Base-by-base conservation (phyloP, 2,113 vertebrate genomes). In the Pollimyrus isidori region DNA sequence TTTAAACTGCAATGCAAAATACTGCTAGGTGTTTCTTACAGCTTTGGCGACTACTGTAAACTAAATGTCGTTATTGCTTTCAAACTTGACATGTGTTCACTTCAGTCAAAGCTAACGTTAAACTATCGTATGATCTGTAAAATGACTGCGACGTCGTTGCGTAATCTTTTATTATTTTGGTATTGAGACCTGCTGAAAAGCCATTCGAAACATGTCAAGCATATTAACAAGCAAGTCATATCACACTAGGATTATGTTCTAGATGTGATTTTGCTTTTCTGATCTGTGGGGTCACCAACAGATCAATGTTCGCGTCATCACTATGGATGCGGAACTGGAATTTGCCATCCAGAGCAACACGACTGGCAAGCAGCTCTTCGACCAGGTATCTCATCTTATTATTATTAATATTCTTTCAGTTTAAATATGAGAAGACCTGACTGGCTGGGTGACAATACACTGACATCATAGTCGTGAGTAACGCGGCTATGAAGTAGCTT, bases 291-390 rank as follows among this genome's bases (percentile, higher is more conserved):
- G 50, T 39, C 7, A 6, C 50, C 17, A 91, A 35, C 93, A 99
- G 98, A 97, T 99, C 92, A 99, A 97, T 90, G 98, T 99, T 82
- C 96, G 97, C 88, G 97, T 99, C 90, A 99, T 98, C 90, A 98
- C 97, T 86, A 99, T 99, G 98, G 98, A 99, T 80, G 98, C 98
- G 90, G 98, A 99, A 95, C 95, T 99, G 96, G 98, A 99, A 94
- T 99, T 99, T 95, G 98, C 98, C 90, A 99, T 99, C 93, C 97
- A 98, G 95, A 97, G 97, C 93, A 99, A 97, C 93, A 99, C 98
- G 21, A 98, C 97, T 0, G 98, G 98, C 91, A 99, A 98, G 92
- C 98, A 99, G 90, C 97, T 99, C 62, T 99, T 99, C 90, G 98
- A 99, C 94, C 98, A 99, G 96, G 98, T 99, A 91, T 85, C 88